phyloP scores from a whole-genome alignment of 2,797 vertebrate species.

The Notoglanidium macrostoma region DNA sequence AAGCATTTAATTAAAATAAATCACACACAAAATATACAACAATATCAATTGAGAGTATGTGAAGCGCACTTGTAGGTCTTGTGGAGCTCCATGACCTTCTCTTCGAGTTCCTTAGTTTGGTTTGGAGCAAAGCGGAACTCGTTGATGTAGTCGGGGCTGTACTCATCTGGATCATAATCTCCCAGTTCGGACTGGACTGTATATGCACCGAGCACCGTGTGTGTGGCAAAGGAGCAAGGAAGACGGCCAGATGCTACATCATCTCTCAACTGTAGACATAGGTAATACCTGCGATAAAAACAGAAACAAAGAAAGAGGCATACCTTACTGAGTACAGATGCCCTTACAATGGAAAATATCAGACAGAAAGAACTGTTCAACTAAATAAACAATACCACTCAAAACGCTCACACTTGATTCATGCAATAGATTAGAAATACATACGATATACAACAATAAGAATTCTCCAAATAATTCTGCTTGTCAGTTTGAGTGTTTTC shows the following conservation, averaged over 20 bases:
- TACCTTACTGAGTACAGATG: too few relatives aligned
- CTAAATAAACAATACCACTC: not conserved
- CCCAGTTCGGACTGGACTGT: slow-evolving; percentile 93
- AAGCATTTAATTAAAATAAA: not conserved
- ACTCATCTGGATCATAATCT: slow-evolving; percentile 90
- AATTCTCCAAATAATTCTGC: not conserved
- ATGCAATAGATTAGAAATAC: not conserved
- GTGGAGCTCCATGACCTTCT: slow-evolving; percentile 92
- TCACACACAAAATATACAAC: not conserved
- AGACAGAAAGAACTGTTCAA: not conserved
- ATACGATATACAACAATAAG: slow-evolving; percentile 6
- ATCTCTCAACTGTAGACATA: slow-evolving; percentile 92
- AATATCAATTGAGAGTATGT: not conserved
- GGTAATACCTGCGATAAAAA: slow-evolving; percentile 83
- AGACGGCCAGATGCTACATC: slow-evolving; percentile 89
- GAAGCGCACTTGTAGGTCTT: slow-evolving; percentile 86
- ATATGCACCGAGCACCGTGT: slow-evolving; percentile 90
- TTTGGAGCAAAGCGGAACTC: slow-evolving; percentile 91
- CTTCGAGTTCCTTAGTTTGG: slow-evolving; percentile 93
- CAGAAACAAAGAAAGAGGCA: not conserved
- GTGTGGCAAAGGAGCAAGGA: slow-evolving; percentile 91
- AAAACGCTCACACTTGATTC: not conserved
- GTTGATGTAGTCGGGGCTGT: slow-evolving; percentile 81
- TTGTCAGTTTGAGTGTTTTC: not conserved
- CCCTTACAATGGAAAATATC: not conserved